phyloP scores from a whole-genome alignment of 1,140 invertebrate species.

The Magallana angulata region DNA sequence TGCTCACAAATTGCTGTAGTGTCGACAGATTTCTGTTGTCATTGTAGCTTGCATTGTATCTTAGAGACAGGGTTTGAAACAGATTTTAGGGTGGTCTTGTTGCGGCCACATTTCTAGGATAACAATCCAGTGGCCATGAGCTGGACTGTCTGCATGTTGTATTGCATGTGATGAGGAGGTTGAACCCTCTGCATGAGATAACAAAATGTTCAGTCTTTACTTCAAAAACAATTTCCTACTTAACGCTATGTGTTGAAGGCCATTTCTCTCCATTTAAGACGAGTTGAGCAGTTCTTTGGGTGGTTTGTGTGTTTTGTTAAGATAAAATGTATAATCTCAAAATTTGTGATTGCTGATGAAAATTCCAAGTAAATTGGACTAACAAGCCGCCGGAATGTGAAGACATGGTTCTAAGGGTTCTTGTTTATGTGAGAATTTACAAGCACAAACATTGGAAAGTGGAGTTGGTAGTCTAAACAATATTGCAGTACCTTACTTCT shows the following conservation, averaged over 20 bases:
- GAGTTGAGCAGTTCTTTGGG: background rate
- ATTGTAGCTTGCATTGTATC: too few relatives aligned
- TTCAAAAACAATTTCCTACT: background rate
- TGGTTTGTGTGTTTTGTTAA: background rate
- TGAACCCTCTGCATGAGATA: background rate
- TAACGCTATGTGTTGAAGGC: background rate
- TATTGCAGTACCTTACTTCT: too few relatives aligned
- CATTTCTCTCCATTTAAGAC: background rate
- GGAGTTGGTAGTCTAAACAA: background rate
- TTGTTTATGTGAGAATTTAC: conserved; percentile 12
- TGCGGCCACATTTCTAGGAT: too few relatives aligned
- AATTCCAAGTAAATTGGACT: background rate
- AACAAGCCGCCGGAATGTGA: background rate
- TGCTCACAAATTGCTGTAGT: too few relatives aligned
- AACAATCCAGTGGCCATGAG: too few relatives aligned
- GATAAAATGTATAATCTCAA: background rate
- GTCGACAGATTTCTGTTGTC: too few relatives aligned
- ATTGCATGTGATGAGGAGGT: background rate
- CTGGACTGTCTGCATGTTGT: too few relatives aligned
- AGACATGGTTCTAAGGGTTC: background rate
- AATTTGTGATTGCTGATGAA: background rate
- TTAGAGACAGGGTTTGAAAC: too few relatives aligned
- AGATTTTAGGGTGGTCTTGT: too few relatives aligned
- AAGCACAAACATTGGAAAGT: background rate
- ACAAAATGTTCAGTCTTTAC: background rate